Percentiles rank a stretch among this genome's conserved stretches.
Evolutionary conservation across 2,113 vertebrate genomes (phyloP).

Genomic region (Tonatia bakeri): DNA sequence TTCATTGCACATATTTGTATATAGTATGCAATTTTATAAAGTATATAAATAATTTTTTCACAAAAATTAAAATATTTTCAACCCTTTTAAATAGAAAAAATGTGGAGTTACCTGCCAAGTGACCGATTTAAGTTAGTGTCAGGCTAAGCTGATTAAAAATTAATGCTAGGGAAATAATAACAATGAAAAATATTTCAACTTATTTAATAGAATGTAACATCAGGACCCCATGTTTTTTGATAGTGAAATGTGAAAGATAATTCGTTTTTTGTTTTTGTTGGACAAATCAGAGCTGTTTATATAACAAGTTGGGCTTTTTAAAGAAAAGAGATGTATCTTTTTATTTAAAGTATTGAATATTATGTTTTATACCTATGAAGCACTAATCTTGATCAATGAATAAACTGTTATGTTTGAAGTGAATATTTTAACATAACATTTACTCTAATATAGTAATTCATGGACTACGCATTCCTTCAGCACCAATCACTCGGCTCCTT

Average conservation of each 20-base stretch:
- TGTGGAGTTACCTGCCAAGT: background rate
- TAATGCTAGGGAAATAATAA: background rate
- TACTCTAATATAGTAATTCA: background rate
- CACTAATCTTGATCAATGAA: background rate
- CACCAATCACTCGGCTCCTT: background rate
- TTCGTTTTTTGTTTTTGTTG: background rate
- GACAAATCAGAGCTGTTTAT: background rate
- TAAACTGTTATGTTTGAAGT: background rate
- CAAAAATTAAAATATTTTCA: background rate
- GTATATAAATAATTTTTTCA: background rate
- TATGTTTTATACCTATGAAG: background rate
- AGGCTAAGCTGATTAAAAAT: background rate
- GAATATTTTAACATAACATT: background rate
- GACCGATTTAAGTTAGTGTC: background rate
- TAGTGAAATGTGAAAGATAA: background rate
- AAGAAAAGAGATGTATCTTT: background rate
- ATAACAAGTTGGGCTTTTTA: background rate
- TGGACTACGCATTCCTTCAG: background rate
- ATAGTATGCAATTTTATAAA: background rate
- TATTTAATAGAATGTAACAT: background rate
- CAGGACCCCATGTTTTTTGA: background rate
- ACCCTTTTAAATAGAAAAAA: background rate
- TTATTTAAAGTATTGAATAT: background rate
- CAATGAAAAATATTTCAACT: background rate
- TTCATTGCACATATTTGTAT: background rate